Conservation (phyloP, 1,140 invertebrate genomes). For the Pogonus chalceus region DNA sequence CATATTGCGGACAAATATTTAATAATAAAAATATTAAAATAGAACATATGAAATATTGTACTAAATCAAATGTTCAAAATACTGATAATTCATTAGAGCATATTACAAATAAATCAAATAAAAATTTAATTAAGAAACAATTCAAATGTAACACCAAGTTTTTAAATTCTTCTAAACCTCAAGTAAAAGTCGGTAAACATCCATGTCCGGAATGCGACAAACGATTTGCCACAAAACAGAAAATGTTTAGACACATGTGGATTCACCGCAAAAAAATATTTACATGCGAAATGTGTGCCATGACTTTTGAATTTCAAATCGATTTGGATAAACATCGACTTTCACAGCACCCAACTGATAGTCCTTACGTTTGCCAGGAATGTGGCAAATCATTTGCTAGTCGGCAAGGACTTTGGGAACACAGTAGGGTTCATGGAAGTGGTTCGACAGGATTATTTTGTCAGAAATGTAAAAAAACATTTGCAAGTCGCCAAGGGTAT, state of each 20-base stretch:
- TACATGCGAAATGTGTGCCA: constrained; percentile 38
- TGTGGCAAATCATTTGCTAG: constrained; percentile 41
- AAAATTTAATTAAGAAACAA: neutral
- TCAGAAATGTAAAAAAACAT: constrained; percentile 41
- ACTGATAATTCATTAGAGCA: neutral
- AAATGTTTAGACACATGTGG: constrained; percentile 42
- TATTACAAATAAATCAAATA: neutral
- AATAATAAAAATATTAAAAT: neutral
- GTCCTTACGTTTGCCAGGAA: constrained; percentile 37
- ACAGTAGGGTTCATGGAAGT: constrained; percentile 36
- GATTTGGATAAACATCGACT: constrained; percentile 37
- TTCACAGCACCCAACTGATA: constrained; percentile 35
- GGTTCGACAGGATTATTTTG: constrained; percentile 45
- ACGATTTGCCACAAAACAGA: constrained; percentile 41
- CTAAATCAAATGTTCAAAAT: neutral
- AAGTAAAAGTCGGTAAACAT: constrained; percentile 36
- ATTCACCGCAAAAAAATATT: constrained; percentile 42
- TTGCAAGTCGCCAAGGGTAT: constrained; percentile 53
- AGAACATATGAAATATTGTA: neutral
- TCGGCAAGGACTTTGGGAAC: constrained; percentile 41
- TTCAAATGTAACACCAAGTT: neutral
- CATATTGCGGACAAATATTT: neutral
- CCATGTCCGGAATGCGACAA: constrained; percentile 38
- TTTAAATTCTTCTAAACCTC: constrained; percentile 18
- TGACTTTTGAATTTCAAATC: constrained; percentile 36